A percentile compares a stretch with the other conserved stretches of the same genome.
Evolutionary conservation across 2,888 invertebrate genomes (phyloP).

Genomic region (Aleiodes testaceus): DNA sequence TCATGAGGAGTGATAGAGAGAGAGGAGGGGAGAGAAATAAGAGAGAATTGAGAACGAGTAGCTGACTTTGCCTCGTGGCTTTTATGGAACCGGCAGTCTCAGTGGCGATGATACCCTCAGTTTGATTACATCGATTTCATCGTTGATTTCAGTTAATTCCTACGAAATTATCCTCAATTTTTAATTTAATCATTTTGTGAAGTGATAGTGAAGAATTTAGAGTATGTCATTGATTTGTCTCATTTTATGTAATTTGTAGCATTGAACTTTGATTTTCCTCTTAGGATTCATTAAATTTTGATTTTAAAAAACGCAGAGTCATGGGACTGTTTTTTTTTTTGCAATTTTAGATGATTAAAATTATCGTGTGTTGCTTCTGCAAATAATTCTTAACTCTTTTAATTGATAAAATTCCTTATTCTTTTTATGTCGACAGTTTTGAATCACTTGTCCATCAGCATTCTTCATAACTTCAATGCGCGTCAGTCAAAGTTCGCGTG

Average conservation of each 20-base stretch:
- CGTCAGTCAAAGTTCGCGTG: background rate
- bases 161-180: background rate
- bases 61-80: conserved; percentile 61
- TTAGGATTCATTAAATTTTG: conserved; percentile 12
- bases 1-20: background rate
- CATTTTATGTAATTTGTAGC: too few relatives aligned
- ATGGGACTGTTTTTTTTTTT: background rate
- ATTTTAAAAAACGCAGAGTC: conserved; percentile 24
- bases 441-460: background rate
- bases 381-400: too few relatives aligned
- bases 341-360: too few relatives aligned
- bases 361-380: too few relatives aligned
- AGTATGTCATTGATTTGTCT: too few relatives aligned
- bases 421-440: background rate
- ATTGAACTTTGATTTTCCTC: conserved; percentile 13
- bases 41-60: conserved; percentile 44
- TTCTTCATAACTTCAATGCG: background rate
- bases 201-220: background rate
- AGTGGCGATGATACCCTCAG: conserved; percentile 60
- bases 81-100: conserved; percentile 52
- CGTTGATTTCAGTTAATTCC: conserved; percentile 2
- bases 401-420: too few relatives aligned
- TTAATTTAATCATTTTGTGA: background rate
- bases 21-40: conserved; percentile 6
- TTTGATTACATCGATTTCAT: conserved; percentile 49